Percentiles rank a stretch among this genome's conserved stretches.
Conservation (phyloP, 1,140 invertebrate species). For the Ceratosolen fusciceps region DNA sequence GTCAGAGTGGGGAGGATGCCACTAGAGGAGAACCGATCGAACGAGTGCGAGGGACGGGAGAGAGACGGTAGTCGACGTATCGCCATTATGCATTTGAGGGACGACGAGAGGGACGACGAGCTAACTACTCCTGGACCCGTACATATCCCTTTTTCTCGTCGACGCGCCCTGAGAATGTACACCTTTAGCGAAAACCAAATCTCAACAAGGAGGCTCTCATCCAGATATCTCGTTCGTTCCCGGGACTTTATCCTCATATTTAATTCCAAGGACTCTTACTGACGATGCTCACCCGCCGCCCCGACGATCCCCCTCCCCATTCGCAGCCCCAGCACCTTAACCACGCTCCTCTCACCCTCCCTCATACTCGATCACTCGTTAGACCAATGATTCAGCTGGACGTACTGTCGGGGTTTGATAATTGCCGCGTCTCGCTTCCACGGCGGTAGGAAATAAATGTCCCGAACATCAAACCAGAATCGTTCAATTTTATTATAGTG, state of each 20-base stretch:
- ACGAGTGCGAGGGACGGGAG: neutral
- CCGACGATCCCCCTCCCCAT: no score
- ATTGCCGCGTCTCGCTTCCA: neutral
- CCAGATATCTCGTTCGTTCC: neutral
- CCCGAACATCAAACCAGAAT: neutral
- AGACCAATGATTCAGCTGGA: neutral
- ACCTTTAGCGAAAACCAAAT: constrained; percentile 2
- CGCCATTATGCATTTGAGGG: constrained; percentile 35
- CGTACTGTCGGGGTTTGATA: neutral
- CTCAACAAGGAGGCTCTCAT: constrained; percentile 24
- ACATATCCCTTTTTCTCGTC: constrained; percentile 7
- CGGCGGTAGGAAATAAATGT: neutral
- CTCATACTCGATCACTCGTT: neutral
- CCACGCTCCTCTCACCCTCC: no score
- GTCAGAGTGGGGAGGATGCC: neutral
- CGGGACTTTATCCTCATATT: constrained; percentile 20
- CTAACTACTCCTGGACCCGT: constrained; percentile 33
- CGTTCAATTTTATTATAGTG: constrained; percentile 34
- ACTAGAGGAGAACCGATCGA: neutral
- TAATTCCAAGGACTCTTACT: constrained; percentile 4
- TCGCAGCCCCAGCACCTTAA: no score
- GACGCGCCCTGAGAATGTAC: neutral
- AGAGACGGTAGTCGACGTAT: neutral
- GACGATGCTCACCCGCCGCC: no score
- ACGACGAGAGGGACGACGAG: constrained; percentile 25